A percentile compares a stretch with the other conserved stretches of the same genome.
Evolutionary conservation across 2,797 vertebrate species (phyloP).

Genomic region (Lacerta bilineata): DNA sequence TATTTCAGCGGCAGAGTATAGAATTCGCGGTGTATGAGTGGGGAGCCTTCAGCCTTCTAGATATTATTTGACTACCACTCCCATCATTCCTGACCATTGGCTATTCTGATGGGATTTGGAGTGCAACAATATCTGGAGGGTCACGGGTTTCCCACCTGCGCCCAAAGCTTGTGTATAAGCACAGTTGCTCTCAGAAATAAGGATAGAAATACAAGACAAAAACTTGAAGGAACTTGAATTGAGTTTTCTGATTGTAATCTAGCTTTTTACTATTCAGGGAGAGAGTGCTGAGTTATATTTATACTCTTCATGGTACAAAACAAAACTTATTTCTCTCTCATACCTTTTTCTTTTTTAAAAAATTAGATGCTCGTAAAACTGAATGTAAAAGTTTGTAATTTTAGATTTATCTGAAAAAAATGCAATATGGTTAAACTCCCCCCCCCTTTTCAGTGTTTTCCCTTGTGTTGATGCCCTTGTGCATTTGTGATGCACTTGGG

Average conservation of each 20-base stretch:
- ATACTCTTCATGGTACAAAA: not conserved
- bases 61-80: too few species aligned
- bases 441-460: not conserved
- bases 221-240: not conserved
- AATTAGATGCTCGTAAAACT: slow-evolving; percentile 15
- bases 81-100: too few species aligned
- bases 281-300: not conserved
- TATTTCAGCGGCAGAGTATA: not conserved
- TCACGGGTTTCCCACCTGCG: not conserved
- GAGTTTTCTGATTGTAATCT: not conserved
- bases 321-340: not conserved
- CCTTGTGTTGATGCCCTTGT: slow-evolving; percentile 44
- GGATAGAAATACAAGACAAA: not conserved
- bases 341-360: not conserved
- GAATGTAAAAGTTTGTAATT: not conserved
- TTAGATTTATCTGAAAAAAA: slow-evolving; percentile 4
- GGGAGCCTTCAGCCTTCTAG: too few species aligned
- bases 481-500: slow-evolving; percentile 45
- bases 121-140: too few species aligned
- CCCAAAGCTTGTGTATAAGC: not conserved
- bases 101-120: too few species aligned
- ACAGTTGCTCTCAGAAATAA: not conserved
- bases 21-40: too few species aligned
- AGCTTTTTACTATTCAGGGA: not conserved
- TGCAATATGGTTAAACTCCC: slow-evolving; percentile 4